These are phyloP conservation scores for Tricholauxania praeusta DNA, from an alignment of 2,888 invertebrate species.

Conservation along the genomic window DNA sequence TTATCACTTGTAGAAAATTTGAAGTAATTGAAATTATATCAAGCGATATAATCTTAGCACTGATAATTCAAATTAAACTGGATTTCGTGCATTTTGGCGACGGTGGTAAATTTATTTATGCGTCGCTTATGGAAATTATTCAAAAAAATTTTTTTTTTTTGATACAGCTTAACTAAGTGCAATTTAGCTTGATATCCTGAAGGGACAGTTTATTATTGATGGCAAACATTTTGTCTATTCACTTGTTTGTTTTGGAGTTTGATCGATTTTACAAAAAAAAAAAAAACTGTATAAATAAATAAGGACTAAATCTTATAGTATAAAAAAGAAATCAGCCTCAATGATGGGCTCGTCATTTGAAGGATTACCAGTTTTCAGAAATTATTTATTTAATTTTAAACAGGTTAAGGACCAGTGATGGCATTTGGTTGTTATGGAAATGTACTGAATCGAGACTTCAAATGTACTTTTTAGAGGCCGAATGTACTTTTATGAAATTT, in stretches of 20 bases:
- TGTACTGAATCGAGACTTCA: too few species aligned
- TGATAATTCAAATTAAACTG: slow-evolving; percentile 24
- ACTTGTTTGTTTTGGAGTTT: neutral
- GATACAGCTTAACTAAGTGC: slow-evolving; percentile 1
- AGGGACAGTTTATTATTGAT: slow-evolving; percentile 24
- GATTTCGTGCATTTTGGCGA: slow-evolving; percentile 24
- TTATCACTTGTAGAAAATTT: slow-evolving; percentile 28
- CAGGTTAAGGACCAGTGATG: neutral
- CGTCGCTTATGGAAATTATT: slow-evolving; percentile 20
- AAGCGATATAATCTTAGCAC: slow-evolving; percentile 12
- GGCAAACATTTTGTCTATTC: neutral
- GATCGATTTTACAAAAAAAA: neutral
- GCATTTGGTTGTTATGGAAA: too few species aligned
- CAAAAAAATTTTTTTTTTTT: neutral
- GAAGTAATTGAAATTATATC: slow-evolving; percentile 28
- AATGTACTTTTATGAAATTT: too few species aligned
- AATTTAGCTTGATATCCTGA: slow-evolving; percentile 1
- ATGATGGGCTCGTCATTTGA: neutral
- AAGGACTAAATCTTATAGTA: neutral
- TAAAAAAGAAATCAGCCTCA: neutral
- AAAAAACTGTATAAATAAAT: neutral
- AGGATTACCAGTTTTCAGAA: neutral
- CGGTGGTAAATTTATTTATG: slow-evolving; percentile 25
- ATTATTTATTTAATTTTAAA: neutral
- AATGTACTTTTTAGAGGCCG: too few species aligned